Conservation (phyloP, 2,113 vertebrate species). For the Tylochromis polylepis region DNA sequence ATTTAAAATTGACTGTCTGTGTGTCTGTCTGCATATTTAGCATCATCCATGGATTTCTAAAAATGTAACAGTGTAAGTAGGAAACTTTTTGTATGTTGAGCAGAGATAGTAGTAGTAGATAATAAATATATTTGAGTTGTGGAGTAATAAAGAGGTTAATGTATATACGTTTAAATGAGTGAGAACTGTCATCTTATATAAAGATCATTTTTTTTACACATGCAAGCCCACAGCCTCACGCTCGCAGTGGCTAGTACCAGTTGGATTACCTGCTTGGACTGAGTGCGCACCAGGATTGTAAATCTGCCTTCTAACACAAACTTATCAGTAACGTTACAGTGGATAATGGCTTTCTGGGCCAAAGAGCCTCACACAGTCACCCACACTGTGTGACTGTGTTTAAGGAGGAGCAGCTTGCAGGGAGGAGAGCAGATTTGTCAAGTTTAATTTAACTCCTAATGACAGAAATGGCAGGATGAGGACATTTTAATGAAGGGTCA, state of each 20-base stretch:
- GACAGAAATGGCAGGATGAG: background rate
- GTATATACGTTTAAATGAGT: background rate
- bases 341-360: background rate
- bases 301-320: background rate
- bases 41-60: background rate
- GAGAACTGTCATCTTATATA: background rate
- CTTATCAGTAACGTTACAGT: background rate
- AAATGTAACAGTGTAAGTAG: background rate
- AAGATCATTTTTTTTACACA: background rate
- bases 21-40: background rate
- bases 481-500: background rate
- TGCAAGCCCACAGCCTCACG: background rate
- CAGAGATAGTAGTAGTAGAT: background rate
- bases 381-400: background rate
- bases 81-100: background rate
- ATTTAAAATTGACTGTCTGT: background rate
- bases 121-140: background rate
- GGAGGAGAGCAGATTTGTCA: background rate
- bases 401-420: background rate
- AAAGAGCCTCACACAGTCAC: background rate
- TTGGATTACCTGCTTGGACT: conserved; percentile 1
- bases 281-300: background rate
- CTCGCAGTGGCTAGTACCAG: background rate
- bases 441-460: background rate
- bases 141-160: background rate